Conservation (phyloP, 2,113 vertebrate genomes). For the Tragelaphus strepsiceros region DNA sequence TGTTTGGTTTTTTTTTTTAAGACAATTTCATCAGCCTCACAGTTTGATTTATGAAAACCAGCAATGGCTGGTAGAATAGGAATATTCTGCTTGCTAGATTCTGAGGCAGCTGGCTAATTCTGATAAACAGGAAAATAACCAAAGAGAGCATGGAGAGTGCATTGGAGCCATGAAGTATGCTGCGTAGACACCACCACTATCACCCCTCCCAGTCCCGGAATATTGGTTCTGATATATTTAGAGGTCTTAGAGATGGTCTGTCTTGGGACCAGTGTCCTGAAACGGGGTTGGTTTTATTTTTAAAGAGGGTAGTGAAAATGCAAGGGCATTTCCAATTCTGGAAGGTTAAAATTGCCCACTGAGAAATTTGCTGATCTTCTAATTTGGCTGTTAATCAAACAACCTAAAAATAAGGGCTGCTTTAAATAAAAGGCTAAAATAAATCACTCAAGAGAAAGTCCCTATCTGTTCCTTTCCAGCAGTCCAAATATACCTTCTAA, state of each 20-base stretch:
- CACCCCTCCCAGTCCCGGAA: not conserved
- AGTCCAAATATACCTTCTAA: not conserved
- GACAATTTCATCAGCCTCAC: not conserved
- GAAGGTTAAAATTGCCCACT: slow-evolving; percentile 45
- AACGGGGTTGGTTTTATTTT: not conserved
- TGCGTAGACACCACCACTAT: not conserved
- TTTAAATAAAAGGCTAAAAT: slow-evolving; percentile 64
- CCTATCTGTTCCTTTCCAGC: not conserved
- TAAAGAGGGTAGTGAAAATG: not conserved
- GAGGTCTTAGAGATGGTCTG: not conserved
- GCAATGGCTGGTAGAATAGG: not conserved
- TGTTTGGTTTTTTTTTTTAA: not conserved
- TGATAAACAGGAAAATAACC: not conserved
- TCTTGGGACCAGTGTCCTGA: not conserved
- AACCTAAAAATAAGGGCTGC: slow-evolving; percentile 59
- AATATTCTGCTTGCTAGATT: not conserved
- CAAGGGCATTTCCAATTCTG: slow-evolving; percentile 25
- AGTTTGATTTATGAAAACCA: not conserved
- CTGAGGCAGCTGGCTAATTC: not conserved
- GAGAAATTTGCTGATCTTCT: slow-evolving; percentile 52
- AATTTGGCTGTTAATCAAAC: slow-evolving; percentile 58
- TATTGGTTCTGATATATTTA: not conserved
- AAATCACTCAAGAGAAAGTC: slow-evolving; percentile 29
- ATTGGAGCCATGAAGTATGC: not conserved
- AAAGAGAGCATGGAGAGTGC: not conserved